Evolutionary conservation across 2,888 invertebrate genomes (phyloP), one percentile per base, ranked within the genome.

Genomic region (Acleris holmiana): DNA sequence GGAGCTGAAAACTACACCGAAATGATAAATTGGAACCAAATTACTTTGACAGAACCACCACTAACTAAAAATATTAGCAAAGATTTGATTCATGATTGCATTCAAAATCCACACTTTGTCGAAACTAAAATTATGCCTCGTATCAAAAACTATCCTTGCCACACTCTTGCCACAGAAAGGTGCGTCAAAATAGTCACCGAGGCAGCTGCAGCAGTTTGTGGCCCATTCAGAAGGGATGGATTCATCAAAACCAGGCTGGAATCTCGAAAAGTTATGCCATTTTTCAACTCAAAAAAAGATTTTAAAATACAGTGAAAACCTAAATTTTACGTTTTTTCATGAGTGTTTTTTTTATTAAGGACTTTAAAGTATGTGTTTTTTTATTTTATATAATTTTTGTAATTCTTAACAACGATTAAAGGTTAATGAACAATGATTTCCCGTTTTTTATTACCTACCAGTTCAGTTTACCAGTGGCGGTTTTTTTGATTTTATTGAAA

Each of bases 151-250:
- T 41, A 15, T 41, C 15, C 41, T 15, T 41, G 15, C 10, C 41
- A 41, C 41, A 41, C 41, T 41, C 41, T 8, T 8, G 41, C 41
- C 41, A 41, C 41, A 41, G 41, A 41, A 41, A 41, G 41, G 41
- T 41, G 41, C 41, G 41, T 41, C 41, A 41, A 41, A 41, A 41
- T 41, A 41, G 15, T 41, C 41, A 41, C 41, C 10, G 41, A 41
- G 41, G 41, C 41, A 23, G 23, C 41, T 41, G 41, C 41, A 41
- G 41, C 41, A 41, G 15, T 8, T 3, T 7, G 41, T 41, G 41
- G 41, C 3, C 41, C 41, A 41, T 5, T 41, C 15, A 41, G 41
- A 41, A 41, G 41, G 15, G 41, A 41, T 41, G 41, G 15, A 41
- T 4, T 15, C 15, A 15, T 15, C 4, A 41, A 15, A 23, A 23